phyloP scores from a whole-genome alignment of 2,797 vertebrate genomes.

The Eupleurogrammus muticus region DNA sequence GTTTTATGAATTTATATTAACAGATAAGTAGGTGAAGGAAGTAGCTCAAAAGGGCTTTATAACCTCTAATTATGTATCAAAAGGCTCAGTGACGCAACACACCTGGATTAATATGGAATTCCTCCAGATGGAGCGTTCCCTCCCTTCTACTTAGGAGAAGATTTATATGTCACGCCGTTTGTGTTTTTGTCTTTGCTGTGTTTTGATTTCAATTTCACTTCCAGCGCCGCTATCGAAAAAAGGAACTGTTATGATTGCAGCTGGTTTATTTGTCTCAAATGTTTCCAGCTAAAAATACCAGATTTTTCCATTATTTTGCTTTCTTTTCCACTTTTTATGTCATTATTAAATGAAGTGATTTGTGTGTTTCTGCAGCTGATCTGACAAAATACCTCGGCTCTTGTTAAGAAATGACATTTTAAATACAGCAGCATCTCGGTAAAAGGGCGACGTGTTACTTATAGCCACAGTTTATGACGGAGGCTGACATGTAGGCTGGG shows the following conservation, averaged over 20 bases:
- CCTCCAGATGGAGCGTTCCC: too few species aligned
- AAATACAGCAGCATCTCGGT: not conserved
- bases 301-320: not conserved
- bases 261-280: not conserved
- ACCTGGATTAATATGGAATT: not conserved
- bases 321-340: not conserved
- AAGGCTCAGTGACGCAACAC: fast-evolving
- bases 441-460: slow-evolving; percentile 16
- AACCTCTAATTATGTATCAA: not conserved
- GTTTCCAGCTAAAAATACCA: not conserved
- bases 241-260: not conserved
- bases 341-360: not conserved
- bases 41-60: not conserved
- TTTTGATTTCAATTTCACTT: not conserved
- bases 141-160: too few species aligned
- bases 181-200: not conserved
- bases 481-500: not conserved
- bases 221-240: not conserved
- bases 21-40: not conserved
- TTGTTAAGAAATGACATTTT: not conserved
- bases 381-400: not conserved
- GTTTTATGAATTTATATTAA: not conserved
- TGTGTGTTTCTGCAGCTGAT: not conserved
- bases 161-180: too few species aligned
- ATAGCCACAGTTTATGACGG: not conserved